Evolutionary conservation across 2,113 vertebrate genomes (phyloP).

Genomic region (Hippocampus zosterae): DNA sequence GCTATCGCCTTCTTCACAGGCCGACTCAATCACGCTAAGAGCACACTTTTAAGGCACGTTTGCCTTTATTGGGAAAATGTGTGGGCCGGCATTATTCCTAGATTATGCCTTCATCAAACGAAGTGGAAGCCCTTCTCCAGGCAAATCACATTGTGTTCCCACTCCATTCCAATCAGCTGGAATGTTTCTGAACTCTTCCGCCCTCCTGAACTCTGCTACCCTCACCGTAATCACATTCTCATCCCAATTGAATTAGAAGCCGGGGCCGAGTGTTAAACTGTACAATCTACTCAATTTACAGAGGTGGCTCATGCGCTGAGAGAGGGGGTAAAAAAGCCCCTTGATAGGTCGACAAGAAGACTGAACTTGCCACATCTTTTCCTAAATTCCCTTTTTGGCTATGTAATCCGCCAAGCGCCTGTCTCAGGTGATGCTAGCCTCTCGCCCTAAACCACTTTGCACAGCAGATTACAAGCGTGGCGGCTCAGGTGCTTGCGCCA

Average conservation of each 20-base stretch:
- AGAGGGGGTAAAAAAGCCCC: not conserved
- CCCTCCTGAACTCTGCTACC: slow-evolving; percentile 36
- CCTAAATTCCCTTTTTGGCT: not conserved
- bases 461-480: slow-evolving; percentile 37
- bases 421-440: slow-evolving; percentile 38
- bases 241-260: slow-evolving; percentile 41
- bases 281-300: slow-evolving; percentile 36
- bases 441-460: slow-evolving; percentile 40
- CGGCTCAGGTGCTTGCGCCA: slow-evolving; percentile 16
- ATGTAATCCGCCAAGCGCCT: slow-evolving; percentile 22
- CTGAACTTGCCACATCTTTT: slow-evolving; percentile 6
- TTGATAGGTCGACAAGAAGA: slow-evolving; percentile 3
- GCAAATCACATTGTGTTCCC: slow-evolving; percentile 53
- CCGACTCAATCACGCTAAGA: slow-evolving; percentile 65
- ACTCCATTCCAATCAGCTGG: slow-evolving; percentile 47
- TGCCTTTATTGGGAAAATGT: slow-evolving; percentile 50
- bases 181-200: slow-evolving; percentile 49
- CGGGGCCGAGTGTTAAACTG: slow-evolving; percentile 21
- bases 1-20: slow-evolving; percentile 14
- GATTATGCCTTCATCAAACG: slow-evolving; percentile 57
- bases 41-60: slow-evolving; percentile 60
- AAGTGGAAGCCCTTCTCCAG: slow-evolving; percentile 29
- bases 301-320: slow-evolving; percentile 2
- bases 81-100: slow-evolving; percentile 31
- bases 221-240: slow-evolving; percentile 43